Evolutionary conservation across 2,888 invertebrate species (phyloP).

Genomic region (Thymelicus sylvestris): DNA sequence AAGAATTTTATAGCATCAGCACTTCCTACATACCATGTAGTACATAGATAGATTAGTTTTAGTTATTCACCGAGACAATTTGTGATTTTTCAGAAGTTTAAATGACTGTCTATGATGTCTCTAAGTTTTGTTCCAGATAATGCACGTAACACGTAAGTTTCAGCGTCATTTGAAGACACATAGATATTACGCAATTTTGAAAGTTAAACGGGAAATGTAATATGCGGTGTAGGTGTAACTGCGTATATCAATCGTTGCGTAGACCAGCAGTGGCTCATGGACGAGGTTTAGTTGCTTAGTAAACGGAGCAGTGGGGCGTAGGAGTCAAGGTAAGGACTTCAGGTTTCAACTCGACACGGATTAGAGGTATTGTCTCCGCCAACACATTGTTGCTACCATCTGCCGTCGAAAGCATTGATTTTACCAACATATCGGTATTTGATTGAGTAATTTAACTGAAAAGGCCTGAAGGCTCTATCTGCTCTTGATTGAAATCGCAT

Average conservation of each 20-base stretch:
- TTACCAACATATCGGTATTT: slow-evolving; percentile 5
- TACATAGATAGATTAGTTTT: too few species aligned
- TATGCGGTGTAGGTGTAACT: slow-evolving; percentile 33
- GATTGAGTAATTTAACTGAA: not conserved
- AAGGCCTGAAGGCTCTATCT: not conserved
- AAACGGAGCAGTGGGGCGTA: slow-evolving; percentile 75
- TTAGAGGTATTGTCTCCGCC: slow-evolving; percentile 79
- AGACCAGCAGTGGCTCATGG: slow-evolving; percentile 44
- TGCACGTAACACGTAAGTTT: not conserved
- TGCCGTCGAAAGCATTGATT: slow-evolving; percentile 48
- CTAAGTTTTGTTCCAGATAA: not conserved
- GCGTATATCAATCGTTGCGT: slow-evolving; percentile 35
- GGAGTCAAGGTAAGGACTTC: slow-evolving; percentile 84
- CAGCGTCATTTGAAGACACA: not conserved
- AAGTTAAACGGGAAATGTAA: slow-evolving; percentile 32
- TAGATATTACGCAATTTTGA: slow-evolving; percentile 30
- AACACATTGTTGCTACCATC: slow-evolving; percentile 69
- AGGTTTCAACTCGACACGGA: slow-evolving; percentile 65
- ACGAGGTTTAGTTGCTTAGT: slow-evolving; percentile 67
- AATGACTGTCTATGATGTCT: not conserved
- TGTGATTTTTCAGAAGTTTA: too few species aligned
- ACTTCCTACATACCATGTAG: not conserved
- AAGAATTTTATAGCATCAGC: slow-evolving; percentile 15
- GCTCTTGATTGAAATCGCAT: not conserved
- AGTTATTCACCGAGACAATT: too few species aligned